Base-by-base conservation (phyloP, 2,113 vertebrate species). In the Elgaria multicarinata region DNA sequence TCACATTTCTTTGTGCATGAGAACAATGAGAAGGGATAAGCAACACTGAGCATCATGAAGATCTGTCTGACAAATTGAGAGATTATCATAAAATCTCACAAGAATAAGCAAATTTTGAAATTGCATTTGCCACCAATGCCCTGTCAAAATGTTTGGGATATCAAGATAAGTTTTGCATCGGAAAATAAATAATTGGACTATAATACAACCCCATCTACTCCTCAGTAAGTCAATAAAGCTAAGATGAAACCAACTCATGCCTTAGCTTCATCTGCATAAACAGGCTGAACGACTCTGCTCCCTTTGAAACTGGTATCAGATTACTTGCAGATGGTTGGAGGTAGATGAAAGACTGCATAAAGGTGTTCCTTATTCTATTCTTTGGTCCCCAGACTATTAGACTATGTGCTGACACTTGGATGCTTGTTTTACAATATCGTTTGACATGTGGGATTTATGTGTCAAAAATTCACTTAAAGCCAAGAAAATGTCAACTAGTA, bases 381-480 rank as follows among this genome's bases (percentile, higher is more conserved):
- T 95, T 86, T 92, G 2, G 95, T 97, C 97, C 95, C 96, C 94
- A 97, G 96, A 96, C 95, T 91, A 92, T 92, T 95, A 90, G 95
- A 90, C 95, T 93, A 94, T 97, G 96, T 96, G 96, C 97, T 96
- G 96, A 97, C 97, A 97, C 97, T 97, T 96, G 96, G 96, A 97
- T 97, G 97, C 97, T 97, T 97, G 97, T 98, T 98, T 98, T 97
- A 97, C 96, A 97, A 96, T 98, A 98, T 98, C 96, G 97, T 96
- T 97, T 97, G 97, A 98, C 98, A 97, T 95, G 93, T 96, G 96
- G 97, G 96, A 97, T 97, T 97, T 97, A 96, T 96, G 97, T 97
- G 97, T 97, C 97, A 96, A 97, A 95, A 92, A 94, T 96, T 95
- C 92, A 90, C 88, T 94, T 26, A 85, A 96, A 95, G 97, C 97